phyloP scores from a whole-genome alignment of 2,113 vertebrate species.

The Megaceryle maxima region DNA sequence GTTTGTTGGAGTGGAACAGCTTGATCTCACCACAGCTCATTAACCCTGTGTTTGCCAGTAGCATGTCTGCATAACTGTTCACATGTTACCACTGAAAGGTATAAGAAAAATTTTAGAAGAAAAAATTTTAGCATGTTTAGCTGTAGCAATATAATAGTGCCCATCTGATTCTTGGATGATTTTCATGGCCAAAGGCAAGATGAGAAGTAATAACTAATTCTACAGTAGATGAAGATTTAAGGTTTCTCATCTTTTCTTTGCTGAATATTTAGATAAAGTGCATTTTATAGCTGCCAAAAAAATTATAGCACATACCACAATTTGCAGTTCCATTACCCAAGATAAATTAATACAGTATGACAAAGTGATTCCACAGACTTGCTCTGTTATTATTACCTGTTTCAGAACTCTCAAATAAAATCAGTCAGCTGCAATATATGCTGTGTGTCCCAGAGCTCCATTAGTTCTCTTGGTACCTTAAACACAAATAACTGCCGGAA shows the following conservation, averaged over 20 bases:
- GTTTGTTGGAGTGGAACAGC: neutral
- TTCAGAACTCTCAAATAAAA: constrained; percentile 53
- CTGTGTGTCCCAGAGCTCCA: neutral
- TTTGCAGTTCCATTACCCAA: constrained; percentile 58
- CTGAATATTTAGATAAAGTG: constrained; percentile 49
- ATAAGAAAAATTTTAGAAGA: neutral
- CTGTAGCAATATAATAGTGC: neutral
- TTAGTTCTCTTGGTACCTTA: neutral
- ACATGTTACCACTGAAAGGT: neutral
- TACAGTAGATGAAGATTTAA: constrained; percentile 39
- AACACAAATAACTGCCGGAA: neutral
- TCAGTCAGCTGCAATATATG: constrained; percentile 7
- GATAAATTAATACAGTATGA: constrained; percentile 62
- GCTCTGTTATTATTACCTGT: constrained; percentile 45
- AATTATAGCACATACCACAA: constrained; percentile 17
- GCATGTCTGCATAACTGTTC: neutral
- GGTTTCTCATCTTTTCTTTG: constrained; percentile 43
- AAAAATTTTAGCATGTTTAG: neutral
- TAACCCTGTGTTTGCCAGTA: neutral
- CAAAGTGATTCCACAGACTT: constrained; percentile 51
- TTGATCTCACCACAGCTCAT: neutral
- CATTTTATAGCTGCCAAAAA: constrained; percentile 44
- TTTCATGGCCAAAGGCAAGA: constrained; percentile 32
- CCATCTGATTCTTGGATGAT: neutral
- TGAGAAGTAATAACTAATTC: constrained; percentile 17